Conservation (phyloP, 2,888 invertebrate genomes). For the Craniophora ligustri region DNA sequence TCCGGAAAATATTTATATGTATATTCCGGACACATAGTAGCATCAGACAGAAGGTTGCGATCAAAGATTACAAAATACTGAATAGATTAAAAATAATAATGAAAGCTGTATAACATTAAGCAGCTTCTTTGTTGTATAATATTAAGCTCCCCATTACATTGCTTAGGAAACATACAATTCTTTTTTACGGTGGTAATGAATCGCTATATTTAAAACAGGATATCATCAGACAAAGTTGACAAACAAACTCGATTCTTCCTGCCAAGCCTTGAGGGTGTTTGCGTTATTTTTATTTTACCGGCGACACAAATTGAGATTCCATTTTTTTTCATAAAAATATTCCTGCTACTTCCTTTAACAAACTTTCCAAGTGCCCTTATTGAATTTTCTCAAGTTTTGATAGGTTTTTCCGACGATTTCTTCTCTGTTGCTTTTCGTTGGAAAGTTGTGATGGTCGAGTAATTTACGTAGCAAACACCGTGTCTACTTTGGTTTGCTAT, state of each 20-base stretch:
- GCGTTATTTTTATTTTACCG: constrained; percentile 78
- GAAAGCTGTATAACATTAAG: too few relatives aligned
- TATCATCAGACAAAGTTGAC: constrained; percentile 65
- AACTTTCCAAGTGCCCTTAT: constrained; percentile 87
- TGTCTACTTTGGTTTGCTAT: constrained; percentile 47
- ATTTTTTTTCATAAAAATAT: constrained; percentile 81
- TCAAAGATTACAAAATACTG: too few relatives aligned
- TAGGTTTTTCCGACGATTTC: constrained; percentile 87
- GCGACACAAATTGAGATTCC: constrained; percentile 82
- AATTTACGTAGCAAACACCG: constrained; percentile 76
- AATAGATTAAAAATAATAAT: too few relatives aligned
- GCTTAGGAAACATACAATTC: constrained; percentile 21
- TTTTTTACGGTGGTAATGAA: constrained; percentile 49
- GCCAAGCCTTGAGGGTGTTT: constrained; percentile 62
- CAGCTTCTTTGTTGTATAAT: too few relatives aligned
- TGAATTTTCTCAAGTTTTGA: constrained; percentile 88
- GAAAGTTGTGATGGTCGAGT: constrained; percentile 75
- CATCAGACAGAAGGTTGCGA: too few relatives aligned
- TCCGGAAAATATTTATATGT: too few relatives aligned
- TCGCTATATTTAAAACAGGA: constrained; percentile 56
- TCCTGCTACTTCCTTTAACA: constrained; percentile 84
- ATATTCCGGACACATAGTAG: too few relatives aligned
- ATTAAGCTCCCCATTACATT: too few relatives aligned
- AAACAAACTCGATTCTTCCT: constrained; percentile 70
- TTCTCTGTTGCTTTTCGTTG: constrained; percentile 76